A percentile compares a stretch with the other conserved stretches of the same genome.
Evolutionary conservation across 1,140 invertebrate genomes (phyloP).

Genomic region (Anoplophora glabripennis): DNA sequence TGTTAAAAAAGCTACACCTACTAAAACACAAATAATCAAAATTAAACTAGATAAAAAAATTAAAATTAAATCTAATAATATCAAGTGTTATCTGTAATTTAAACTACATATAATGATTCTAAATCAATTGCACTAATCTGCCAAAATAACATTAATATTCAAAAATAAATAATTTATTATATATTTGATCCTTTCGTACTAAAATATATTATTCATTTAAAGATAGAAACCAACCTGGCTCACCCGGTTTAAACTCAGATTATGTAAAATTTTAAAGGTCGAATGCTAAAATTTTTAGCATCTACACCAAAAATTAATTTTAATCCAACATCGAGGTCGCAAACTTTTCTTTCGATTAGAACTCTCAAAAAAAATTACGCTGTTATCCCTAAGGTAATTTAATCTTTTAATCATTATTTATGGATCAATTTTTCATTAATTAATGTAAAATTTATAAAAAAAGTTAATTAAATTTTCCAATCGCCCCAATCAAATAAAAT

Average conservation of each 20-base stretch:
- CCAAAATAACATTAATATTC: constrained; percentile 55
- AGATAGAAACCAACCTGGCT: constrained; percentile 76
- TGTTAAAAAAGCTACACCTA: no score
- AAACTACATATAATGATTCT: constrained; percentile 59
- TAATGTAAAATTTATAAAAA: no score
- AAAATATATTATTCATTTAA: constrained; percentile 53
- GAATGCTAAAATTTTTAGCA: constrained; percentile 66
- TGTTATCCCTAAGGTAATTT: constrained; percentile 74
- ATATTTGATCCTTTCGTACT: constrained; percentile 65
- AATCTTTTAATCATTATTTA: constrained; percentile 53
- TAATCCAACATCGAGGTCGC: constrained; percentile 81
- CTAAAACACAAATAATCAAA: no score
- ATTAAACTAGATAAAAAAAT: no score
- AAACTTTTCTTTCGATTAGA: constrained; percentile 64
- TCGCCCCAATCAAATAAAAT: no score
- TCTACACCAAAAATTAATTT: constrained; percentile 60
- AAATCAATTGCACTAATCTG: constrained; percentile 64
- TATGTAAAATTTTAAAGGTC: constrained; percentile 74
- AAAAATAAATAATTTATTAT: constrained; percentile 44
- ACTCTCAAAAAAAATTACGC: constrained; percentile 64
- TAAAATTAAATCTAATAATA: no score
- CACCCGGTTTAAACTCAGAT: constrained; percentile 64
- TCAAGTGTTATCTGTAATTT: no score
- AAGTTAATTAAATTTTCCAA: no score
- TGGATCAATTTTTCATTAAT: no score